Evolutionary conservation across 2,113 vertebrate genomes (phyloP), one percentile per base, ranked within the genome.

Genomic region (Machaerirhynchus nigripectus): DNA sequence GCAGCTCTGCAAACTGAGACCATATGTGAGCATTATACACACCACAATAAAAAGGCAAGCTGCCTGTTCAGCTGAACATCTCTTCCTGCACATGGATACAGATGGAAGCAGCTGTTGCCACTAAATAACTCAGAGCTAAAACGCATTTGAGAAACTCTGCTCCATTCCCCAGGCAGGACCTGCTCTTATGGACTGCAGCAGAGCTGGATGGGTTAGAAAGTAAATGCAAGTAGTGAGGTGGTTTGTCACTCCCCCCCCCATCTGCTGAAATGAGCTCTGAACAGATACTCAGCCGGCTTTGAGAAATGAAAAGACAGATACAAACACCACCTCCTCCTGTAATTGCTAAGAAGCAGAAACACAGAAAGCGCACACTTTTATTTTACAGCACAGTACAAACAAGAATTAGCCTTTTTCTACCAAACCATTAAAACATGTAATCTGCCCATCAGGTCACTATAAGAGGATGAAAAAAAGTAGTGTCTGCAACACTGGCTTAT

Each of bases 51-150:
- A 82, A 87, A 71, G 17, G 13, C 47, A 22, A 26, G 39, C 49
- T 4, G 69, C 65, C 77, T 89, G 69, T 30, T 87, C 65, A 83
- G 75, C 53, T 56, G 70, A 84, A 49, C 49, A 75, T 84, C 82
- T 82, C 93, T 63, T 89, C 87, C 90, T 79, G 84, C 57, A 68
- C 69, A 7, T 21, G 61, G 35, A 87, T 26, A 49, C 87, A 87
- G 75, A 91, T 61, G 90, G 90, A 82, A 85, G 65, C 90, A 95
- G 90, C 74, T 95, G 92, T 22, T 91, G 77, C 52, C 73, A 71
- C 78, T 59, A 30, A 84, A 7, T 22, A 57, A 42, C 59, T 63
- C 9, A 55, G 57, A 71, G 74, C 49, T 75, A 40, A 95, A 89
- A 64, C 0, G 4, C 17, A 37, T 56, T 80, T 21, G 20, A 87